Evolutionary conservation across 2,888 invertebrate genomes (phyloP).

Genomic region (Scelioninae gen. 2): DNA sequence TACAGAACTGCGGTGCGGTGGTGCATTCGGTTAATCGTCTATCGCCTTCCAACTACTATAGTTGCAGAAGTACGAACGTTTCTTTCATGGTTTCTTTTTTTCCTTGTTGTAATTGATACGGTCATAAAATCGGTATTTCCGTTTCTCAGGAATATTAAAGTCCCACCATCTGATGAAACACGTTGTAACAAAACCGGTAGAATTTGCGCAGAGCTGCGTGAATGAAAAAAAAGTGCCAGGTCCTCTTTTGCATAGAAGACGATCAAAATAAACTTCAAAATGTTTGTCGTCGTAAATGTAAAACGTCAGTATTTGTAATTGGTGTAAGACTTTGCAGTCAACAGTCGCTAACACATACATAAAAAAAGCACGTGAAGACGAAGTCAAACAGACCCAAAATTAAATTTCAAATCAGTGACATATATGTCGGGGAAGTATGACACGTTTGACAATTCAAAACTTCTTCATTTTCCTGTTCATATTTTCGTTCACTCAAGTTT

Average conservation of each 20-base stretch:
- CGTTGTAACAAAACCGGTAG: not conserved
- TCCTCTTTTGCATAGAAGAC: not conserved
- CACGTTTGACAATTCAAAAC: slow-evolving; percentile 64
- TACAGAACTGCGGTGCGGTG: too few species aligned
- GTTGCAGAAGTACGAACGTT: too few species aligned
- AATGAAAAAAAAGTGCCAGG: too few species aligned
- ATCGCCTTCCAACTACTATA: too few species aligned
- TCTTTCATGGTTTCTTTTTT: too few species aligned
- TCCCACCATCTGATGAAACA: not conserved
- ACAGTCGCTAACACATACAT: too few species aligned
- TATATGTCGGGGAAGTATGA: slow-evolving; percentile 65
- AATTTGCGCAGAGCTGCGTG: too few species aligned
- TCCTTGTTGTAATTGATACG: too few species aligned
- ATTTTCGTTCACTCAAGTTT: slow-evolving; percentile 61
- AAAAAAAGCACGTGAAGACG: too few species aligned
- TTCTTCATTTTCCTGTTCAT: slow-evolving; percentile 64
- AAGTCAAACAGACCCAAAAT: not conserved
- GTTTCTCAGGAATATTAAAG: not conserved
- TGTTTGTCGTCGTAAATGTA: slow-evolving; percentile 45
- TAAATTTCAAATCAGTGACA: slow-evolving; percentile 23
- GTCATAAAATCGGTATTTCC: too few species aligned
- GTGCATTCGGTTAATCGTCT: too few species aligned
- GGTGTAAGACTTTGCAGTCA: too few species aligned
- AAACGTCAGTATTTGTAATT: slow-evolving; percentile 46
- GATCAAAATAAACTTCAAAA: slow-evolving; percentile 23